phyloP scores from a whole-genome alignment of 2,888 invertebrate species.

The Timema podura region DNA sequence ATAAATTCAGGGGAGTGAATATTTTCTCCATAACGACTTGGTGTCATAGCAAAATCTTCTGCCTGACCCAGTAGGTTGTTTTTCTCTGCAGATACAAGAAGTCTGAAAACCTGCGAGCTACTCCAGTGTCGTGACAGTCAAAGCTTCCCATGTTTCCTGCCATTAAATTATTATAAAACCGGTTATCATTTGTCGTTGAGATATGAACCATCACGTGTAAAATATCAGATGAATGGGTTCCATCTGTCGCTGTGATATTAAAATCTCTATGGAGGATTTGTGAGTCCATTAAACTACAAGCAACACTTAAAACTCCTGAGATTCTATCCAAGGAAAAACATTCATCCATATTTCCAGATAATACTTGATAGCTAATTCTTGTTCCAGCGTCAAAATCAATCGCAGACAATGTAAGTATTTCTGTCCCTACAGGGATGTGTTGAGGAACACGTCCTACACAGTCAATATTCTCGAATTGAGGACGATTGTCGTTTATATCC shows the following conservation, averaged over 20 bases:
- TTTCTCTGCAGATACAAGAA: slow-evolving; percentile 73
- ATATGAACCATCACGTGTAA: slow-evolving; percentile 71
- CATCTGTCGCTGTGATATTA: slow-evolving; percentile 91
- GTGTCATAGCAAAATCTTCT: slow-evolving; percentile 64
- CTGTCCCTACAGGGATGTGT: slow-evolving; percentile 69
- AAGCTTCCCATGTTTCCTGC: slow-evolving; percentile 59
- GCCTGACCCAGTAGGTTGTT: slow-evolving; percentile 61
- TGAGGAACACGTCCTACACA: slow-evolving; percentile 80
- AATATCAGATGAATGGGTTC: slow-evolving; percentile 86
- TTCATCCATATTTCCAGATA: slow-evolving; percentile 84
- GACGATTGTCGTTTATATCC: slow-evolving; percentile 91
- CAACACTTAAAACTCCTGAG: slow-evolving; percentile 77
- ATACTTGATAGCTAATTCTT: slow-evolving; percentile 81
- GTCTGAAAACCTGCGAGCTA: slow-evolving; percentile 73
- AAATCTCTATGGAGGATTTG: slow-evolving; percentile 63
- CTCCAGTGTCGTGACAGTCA: slow-evolving; percentile 83
- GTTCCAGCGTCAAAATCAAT: slow-evolving; percentile 91
- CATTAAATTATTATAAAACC: slow-evolving; percentile 39
- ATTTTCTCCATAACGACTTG: slow-evolving; percentile 82
- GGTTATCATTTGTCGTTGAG: slow-evolving; percentile 60
- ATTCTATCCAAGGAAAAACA: slow-evolving; percentile 81
- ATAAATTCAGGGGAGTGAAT: slow-evolving; percentile 82
- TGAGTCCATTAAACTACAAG: slow-evolving; percentile 76
- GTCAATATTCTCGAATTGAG: slow-evolving; percentile 82
- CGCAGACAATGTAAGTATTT: slow-evolving; percentile 83